phyloP scores from a whole-genome alignment of 1,140 invertebrate genomes.

The Onthophagus taurus region DNA sequence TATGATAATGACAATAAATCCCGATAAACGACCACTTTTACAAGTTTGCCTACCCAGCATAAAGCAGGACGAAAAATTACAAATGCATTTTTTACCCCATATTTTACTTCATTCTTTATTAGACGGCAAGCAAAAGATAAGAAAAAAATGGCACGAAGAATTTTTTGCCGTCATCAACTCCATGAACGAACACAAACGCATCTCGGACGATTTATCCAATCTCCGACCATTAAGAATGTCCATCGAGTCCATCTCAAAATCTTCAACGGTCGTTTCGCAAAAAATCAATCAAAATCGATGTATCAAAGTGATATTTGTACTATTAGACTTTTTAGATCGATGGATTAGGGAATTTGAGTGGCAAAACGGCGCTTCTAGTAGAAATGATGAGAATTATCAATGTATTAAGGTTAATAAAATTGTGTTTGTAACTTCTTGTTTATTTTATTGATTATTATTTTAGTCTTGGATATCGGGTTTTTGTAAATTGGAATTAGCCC shows the following conservation, averaged over 20 bases:
- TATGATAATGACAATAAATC: conserved; percentile 47
- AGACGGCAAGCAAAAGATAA: conserved; percentile 40
- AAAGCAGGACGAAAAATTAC: conserved; percentile 53
- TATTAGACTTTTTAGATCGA: conserved; percentile 62
- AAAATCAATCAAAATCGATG: conserved; percentile 36
- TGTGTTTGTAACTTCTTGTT: background rate
- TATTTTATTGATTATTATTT: conserved; percentile 6
- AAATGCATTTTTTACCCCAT: conserved; percentile 63
- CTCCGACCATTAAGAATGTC: conserved; percentile 4
- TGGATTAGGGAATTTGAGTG: conserved; percentile 58
- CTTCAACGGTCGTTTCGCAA: conserved; percentile 22
- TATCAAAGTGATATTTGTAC: conserved; percentile 56
- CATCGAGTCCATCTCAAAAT: background rate
- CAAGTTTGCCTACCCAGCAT: conserved; percentile 59
- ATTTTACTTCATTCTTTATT: conserved; percentile 54
- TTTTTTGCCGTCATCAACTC: conserved; percentile 44
- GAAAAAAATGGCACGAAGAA: conserved; percentile 37
- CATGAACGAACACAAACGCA: conserved; percentile 11
- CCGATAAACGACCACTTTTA: conserved; percentile 46
- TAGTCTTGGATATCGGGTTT: conserved; percentile 48
- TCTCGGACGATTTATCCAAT: conserved; percentile 1
- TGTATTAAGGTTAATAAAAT: conserved; percentile 21
- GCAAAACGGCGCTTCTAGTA: conserved; percentile 18
- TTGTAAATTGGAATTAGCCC: conserved; percentile 55
- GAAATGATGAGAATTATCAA: conserved; percentile 26